Conservation (phyloP, 1,140 invertebrate species). For the Pogonus chalceus region DNA sequence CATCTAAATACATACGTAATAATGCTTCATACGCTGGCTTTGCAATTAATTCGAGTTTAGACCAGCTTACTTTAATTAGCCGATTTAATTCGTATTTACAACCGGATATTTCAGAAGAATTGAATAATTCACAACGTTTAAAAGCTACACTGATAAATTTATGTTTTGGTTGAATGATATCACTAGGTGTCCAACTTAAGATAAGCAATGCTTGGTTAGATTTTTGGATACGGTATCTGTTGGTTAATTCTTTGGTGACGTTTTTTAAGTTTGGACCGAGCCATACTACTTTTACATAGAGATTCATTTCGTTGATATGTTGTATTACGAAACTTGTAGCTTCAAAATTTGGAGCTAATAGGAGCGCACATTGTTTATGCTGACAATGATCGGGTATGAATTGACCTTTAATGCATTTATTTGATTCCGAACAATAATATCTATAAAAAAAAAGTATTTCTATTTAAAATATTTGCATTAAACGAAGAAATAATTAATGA, state of each 20-base stretch:
- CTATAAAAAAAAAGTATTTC: slow-evolving; percentile 29
- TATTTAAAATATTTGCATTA: neutral
- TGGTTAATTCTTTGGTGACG: slow-evolving; percentile 37
- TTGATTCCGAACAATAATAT: slow-evolving; percentile 39
- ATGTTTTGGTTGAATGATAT: slow-evolving; percentile 43
- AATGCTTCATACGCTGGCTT: slow-evolving; percentile 45
- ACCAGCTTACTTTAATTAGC: slow-evolving; percentile 57
- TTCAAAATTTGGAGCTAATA: slow-evolving; percentile 45
- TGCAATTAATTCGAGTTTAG: slow-evolving; percentile 40
- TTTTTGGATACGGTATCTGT: slow-evolving; percentile 24
- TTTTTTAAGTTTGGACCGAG: slow-evolving; percentile 45
- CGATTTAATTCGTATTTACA: slow-evolving; percentile 56
- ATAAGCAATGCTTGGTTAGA: slow-evolving; percentile 39
- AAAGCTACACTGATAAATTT: slow-evolving; percentile 42
- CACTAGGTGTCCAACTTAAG: slow-evolving; percentile 56
- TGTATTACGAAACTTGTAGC: slow-evolving; percentile 41
- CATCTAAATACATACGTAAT: slow-evolving; percentile 44
- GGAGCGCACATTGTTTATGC: slow-evolving; percentile 40
- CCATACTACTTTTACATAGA: slow-evolving; percentile 53
- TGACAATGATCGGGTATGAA: slow-evolving; percentile 46
- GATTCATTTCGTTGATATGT: slow-evolving; percentile 42
- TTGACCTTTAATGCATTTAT: slow-evolving; percentile 43
- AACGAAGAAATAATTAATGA: too few relatives aligned
- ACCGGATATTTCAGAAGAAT: slow-evolving; percentile 24
- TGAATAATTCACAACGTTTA: slow-evolving; percentile 41